Evolutionary conservation across 2,888 invertebrate species (phyloP), one percentile per base, ranked within the genome.

Genomic region (Odontothrips loti): DNA sequence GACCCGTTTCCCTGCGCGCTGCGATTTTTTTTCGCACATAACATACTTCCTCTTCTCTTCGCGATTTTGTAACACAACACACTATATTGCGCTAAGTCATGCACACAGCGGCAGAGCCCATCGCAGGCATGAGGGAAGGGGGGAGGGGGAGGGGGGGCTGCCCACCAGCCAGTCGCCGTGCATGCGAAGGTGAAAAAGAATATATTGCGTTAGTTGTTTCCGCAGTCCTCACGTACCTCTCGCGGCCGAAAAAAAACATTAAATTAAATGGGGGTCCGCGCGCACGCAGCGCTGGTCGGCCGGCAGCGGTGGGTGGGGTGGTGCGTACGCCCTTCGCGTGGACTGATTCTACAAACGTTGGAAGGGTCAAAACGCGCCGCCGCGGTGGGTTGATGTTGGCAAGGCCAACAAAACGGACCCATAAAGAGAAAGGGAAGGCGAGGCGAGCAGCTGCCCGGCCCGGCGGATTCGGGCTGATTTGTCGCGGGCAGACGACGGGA

Each of bases 101-200:
- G 68, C 68, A 58, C 68, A 58, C 68, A 27, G 23, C 68, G 23
- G 23, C 10, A 1, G 20, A 17, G 51, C 15, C 51, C 51, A 8
- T n/a, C n/a, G n/a, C n/a, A n/a, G n/a, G n/a, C n/a, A n/a, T n/a
- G n/a, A n/a, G n/a, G n/a, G 51, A 51, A 51, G 51, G 51, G 8
- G 51, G 20, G 23, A 20, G 23, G 68, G 68, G 68, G 20, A 11
- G 20, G 63, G 20, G 63, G 20, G 6, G 63, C 63, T 51, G 12
- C 51, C 17, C 51, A 12, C 12, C 10, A 11, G 48, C 48, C 10
- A 48, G 20, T 11, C 23, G 68, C 68, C 34, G 23, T 23, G 68
- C 68, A 23, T 27, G 68, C 68, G 11, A 75, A 75, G 68, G 68
- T 75, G 68, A 27, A 75, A 75, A 75, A 75, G 68, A 75, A 75